phyloP scores from a whole-genome alignment of 1,140 invertebrate species.

The Brachionus angularis region DNA sequence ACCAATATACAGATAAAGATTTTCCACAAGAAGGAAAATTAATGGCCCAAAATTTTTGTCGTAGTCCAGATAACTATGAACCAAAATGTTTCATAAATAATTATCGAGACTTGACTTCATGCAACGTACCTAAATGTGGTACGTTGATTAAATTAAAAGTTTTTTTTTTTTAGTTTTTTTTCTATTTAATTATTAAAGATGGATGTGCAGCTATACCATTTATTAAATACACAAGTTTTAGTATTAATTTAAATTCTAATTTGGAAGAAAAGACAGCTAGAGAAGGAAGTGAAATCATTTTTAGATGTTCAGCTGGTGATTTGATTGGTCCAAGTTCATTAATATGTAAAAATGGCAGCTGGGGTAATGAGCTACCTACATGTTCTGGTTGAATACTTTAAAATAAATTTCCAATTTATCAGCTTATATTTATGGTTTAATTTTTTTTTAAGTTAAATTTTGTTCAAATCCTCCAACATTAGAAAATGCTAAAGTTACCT shows the following conservation, averaged over 20 bases:
- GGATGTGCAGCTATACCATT: conserved; percentile 13
- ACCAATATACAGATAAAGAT: not conserved
- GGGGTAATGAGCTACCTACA: not conserved
- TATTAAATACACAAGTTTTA: conserved; percentile 7
- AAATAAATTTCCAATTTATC: not conserved
- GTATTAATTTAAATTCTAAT: conserved; percentile 2
- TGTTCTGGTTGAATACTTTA: not conserved
- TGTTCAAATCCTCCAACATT: not conserved
- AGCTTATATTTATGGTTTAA: too few species aligned
- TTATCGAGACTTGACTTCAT: not conserved
- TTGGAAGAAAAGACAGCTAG: not conserved
- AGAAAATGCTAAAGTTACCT: not conserved
- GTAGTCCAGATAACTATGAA: conserved; percentile 12
- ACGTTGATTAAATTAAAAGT: not conserved
- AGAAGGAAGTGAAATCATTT: conserved; percentile 3
- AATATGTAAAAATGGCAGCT: conserved; percentile 1
- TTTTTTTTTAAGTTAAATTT: conserved; percentile 4
- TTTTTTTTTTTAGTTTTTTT: not conserved
- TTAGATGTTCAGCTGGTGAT: not conserved
- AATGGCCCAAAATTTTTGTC: conserved; percentile 18
- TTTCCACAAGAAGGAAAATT: conserved; percentile 1
- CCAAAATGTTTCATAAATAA: not conserved
- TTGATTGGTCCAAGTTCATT: not conserved
- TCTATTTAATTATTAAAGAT: not conserved
- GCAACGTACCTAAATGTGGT: not conserved